Base-by-base conservation (phyloP, 2,113 vertebrate genomes). In the Oncorhynchus kisutch region DNA sequence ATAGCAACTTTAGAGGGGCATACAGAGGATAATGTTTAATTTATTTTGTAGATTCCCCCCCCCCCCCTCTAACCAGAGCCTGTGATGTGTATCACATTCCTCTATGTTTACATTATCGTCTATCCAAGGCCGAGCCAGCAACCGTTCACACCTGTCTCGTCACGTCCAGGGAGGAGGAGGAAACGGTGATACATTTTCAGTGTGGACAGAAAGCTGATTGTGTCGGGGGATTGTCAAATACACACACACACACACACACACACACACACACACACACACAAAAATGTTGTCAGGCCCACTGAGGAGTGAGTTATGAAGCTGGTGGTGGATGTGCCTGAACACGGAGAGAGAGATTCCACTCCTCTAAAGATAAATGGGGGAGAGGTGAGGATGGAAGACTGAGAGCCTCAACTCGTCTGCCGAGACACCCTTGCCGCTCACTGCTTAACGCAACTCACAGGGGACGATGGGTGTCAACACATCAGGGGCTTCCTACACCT, bases 61-160 rank as follows among this genome's bases (percentile, higher is more conserved):
- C n/a, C n/a, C 70, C n/a, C 70, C n/a, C 80, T 12, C 39, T 45
- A 45, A 11, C 85, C 77, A 88, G 81, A 75, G 1, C 75, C 85
- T 84, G 71, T 90, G 86, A 89, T 88, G 80, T 85, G 86, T 85
- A 89, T 90, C 84, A 78, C 90, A 90, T 91, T 89, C 86, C 82
- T 74, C 80, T 68, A 76, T 91, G 90, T 91, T 92, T 90, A 91
- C 90, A 85, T 88, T 90, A 77, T 75, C 69, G 79, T 77, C 69
- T 65, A 54, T 70, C 77, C 77, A 78, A 83, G 85, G 72, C 39
- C 9, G 74, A 73, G 81, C 84, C 87, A 82, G 80, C 83, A 78
- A 84, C 76, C 81, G 71, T 76, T 80, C 81, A 86, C 91, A 93
- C 91, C 91, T 93, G 91, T 91, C 89, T 88, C 2, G 65, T 87